A percentile compares a stretch with the other conserved stretches of the same genome.
phyloP scores from a whole-genome alignment of 2,888 invertebrate species.

The Omphaloscelis lunosa region DNA sequence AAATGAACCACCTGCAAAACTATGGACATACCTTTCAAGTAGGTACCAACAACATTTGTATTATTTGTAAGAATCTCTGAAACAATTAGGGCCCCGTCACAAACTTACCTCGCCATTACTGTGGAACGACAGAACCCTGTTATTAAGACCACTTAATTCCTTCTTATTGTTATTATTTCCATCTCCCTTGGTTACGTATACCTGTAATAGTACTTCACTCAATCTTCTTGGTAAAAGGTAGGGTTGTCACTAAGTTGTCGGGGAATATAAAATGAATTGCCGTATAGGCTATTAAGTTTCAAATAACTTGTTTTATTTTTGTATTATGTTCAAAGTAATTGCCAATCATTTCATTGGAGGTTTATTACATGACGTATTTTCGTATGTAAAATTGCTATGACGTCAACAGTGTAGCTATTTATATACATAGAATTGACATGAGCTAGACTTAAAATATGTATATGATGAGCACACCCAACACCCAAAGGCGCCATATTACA shows the following conservation, averaged over 20 bases:
- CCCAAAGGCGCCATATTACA: not conserved
- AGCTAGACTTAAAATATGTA: not conserved
- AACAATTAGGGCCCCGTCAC: conserved; percentile 57
- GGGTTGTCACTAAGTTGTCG: conserved; percentile 42
- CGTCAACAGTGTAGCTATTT: not conserved
- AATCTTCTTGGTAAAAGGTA: conserved; percentile 54
- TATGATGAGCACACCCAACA: not conserved
- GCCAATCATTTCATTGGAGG: not conserved
- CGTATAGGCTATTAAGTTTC: too few relatives aligned
- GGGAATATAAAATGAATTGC: not conserved
- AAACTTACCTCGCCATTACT: conserved; percentile 57
- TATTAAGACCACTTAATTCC: conserved; percentile 65
- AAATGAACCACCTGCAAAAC: conserved; percentile 4
- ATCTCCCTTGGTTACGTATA: conserved; percentile 56
- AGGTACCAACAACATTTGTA: conserved; percentile 7
- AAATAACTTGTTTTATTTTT: not conserved
- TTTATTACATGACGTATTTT: not conserved
- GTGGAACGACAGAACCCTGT: conserved; percentile 38
- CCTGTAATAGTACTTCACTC: conserved; percentile 63
- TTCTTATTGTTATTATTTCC: conserved; percentile 68
- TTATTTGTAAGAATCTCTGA: conserved; percentile 43
- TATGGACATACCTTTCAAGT: conserved; percentile 10
- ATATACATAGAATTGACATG: not conserved
- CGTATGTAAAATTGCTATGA: not conserved
- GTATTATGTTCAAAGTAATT: not conserved